Evolutionary conservation across 2,888 invertebrate genomes (phyloP).

Genomic region (Drosophila paranaensis): DNA sequence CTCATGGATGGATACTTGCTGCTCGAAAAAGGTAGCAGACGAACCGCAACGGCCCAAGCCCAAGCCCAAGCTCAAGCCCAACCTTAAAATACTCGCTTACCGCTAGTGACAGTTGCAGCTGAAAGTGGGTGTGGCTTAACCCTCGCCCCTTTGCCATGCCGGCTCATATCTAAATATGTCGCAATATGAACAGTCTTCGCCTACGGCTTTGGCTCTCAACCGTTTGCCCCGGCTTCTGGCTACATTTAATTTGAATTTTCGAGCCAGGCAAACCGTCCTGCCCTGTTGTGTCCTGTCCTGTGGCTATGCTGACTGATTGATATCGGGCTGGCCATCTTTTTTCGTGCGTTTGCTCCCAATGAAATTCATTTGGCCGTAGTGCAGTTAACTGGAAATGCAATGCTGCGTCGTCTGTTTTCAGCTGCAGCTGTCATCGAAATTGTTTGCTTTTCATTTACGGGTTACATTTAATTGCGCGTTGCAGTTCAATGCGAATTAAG

Average conservation of each 20-base stretch:
- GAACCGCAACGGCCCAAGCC: slow-evolving; percentile 51
- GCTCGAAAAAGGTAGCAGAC: slow-evolving; percentile 58
- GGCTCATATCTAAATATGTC: slow-evolving; percentile 34
- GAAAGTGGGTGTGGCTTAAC: slow-evolving; percentile 56
- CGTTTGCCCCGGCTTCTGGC: neutral
- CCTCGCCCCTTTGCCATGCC: slow-evolving; percentile 6
- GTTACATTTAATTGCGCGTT: slow-evolving; percentile 36
- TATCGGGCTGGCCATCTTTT: slow-evolving; percentile 28
- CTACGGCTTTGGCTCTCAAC: slow-evolving; percentile 7
- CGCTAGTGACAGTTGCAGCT: slow-evolving; percentile 47
- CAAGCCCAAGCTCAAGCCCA: slow-evolving; percentile 16
- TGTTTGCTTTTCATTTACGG: slow-evolving; percentile 21
- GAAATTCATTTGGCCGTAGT: slow-evolving; percentile 27
- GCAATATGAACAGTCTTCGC: slow-evolving; percentile 37
- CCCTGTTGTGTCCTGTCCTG: neutral
- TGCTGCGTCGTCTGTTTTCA: slow-evolving; percentile 26
- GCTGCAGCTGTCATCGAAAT: slow-evolving; percentile 24
- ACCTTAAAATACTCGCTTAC: slow-evolving; percentile 64
- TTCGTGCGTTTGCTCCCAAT: slow-evolving; percentile 21
- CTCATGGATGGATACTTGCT: slow-evolving; percentile 36
- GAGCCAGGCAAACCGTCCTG: neutral
- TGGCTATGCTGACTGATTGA: slow-evolving; percentile 31
- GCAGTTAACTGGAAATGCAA: slow-evolving; percentile 16
- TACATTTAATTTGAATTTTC: slow-evolving; percentile 49
- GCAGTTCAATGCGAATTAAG: slow-evolving; percentile 23